These are phyloP conservation scores for Coremacera marginata DNA, from an alignment of 2,888 invertebrate species.

Conservation along the genomic window DNA sequence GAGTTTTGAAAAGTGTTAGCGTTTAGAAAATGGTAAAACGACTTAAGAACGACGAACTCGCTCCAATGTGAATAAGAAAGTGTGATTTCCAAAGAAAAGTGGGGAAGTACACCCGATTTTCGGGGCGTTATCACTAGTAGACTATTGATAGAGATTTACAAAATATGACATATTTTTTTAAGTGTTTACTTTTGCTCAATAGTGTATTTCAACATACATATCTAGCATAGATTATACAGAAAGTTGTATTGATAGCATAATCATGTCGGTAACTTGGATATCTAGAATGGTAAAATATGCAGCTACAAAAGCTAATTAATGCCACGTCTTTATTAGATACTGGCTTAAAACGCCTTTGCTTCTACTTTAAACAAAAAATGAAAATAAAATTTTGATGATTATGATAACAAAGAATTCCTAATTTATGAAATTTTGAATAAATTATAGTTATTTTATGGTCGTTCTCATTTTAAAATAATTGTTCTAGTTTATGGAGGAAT, in stretches of 20 bases:
- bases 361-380: not conserved
- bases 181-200: too few relatives aligned
- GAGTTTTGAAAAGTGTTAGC: too few relatives aligned
- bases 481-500: slow-evolving; percentile 1
- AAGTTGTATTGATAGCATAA: not conserved
- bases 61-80: too few relatives aligned
- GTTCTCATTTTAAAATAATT: not conserved
- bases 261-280: not conserved
- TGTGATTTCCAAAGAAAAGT: too few relatives aligned
- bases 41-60: too few relatives aligned
- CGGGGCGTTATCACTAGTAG: too few relatives aligned
- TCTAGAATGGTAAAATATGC: not conserved
- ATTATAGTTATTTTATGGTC: not conserved
- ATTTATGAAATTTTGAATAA: slow-evolving; percentile 3
- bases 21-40: too few relatives aligned
- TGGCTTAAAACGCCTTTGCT: not conserved
- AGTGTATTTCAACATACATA: too few relatives aligned
- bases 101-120: too few relatives aligned
- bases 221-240: not conserved
- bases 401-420: slow-evolving; percentile 22
- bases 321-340: not conserved
- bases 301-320: not conserved
- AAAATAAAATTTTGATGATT: slow-evolving; percentile 14
- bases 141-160: too few relatives aligned
- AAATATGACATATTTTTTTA: too few relatives aligned